These are phyloP conservation scores for Eubucco bourcierii DNA, from an alignment of 2,113 vertebrate genomes.

Conservation along the genomic window DNA sequence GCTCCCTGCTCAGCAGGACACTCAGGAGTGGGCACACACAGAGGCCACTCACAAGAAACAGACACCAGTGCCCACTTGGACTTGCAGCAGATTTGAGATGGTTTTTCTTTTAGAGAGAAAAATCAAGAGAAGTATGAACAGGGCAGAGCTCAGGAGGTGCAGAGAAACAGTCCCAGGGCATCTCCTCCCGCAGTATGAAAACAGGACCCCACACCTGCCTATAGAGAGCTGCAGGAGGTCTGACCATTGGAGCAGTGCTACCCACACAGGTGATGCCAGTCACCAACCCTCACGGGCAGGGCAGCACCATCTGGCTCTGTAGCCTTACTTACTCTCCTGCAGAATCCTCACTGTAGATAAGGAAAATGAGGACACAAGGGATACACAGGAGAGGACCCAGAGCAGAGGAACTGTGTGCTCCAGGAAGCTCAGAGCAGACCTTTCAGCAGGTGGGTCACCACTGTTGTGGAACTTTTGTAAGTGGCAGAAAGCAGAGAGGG, in stretches of 20 bases:
- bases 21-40: not conserved
- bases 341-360: not conserved
- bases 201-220: not conserved
- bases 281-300: not conserved
- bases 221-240: not conserved
- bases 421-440: not conserved
- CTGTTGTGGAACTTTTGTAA: not conserved
- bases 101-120: not conserved
- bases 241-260: not conserved
- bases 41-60: not conserved
- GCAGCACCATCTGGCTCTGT: not conserved
- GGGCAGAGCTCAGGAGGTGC: not conserved
- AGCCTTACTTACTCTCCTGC: not conserved
- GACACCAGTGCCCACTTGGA: not conserved
- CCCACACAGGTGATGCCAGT: not conserved
- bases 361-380: rapidly evolving
- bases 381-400: not conserved
- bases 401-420: not conserved
- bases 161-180: not conserved
- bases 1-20: not conserved
- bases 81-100: rapidly evolving
- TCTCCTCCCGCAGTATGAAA: not conserved
- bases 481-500: not conserved
- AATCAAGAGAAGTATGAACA: not conserved
- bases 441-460: not conserved